A percentile compares a stretch with the other conserved stretches of the same genome.
Conservation (phyloP, 2,113 vertebrate species). For the Campylomormyrus numenius region DNA sequence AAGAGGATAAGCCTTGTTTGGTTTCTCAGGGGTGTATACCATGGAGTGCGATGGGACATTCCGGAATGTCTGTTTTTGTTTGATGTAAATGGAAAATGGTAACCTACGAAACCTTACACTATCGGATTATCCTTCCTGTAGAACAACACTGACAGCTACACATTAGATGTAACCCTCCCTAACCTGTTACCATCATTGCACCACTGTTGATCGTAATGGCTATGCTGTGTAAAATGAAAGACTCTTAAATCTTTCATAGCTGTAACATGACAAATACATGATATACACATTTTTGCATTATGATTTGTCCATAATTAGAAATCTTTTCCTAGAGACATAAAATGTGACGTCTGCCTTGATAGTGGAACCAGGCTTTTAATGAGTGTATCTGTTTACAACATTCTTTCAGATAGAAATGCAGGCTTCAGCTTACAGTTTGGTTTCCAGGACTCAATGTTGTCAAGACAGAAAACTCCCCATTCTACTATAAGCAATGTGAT, state of each 20-base stretch:
- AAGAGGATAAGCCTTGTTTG: not conserved
- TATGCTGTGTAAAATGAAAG: conserved; percentile 25
- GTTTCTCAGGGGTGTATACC: conserved; percentile 12
- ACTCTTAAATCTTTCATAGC: too few relatives aligned
- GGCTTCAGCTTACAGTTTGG: not conserved
- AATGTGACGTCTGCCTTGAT: not conserved
- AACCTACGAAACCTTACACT: conserved; percentile 40
- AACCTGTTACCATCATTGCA: conserved; percentile 43
- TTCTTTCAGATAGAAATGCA: not conserved
- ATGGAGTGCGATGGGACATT: not conserved
- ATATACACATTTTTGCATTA: not conserved
- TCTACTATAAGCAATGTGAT: not conserved
- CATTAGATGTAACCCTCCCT: conserved; percentile 36
- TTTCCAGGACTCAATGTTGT: not conserved
- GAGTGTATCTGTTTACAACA: not conserved
- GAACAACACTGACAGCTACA: conserved; percentile 34
- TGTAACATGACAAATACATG: not conserved
- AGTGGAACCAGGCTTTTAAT: not conserved
- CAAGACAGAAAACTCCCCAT: not conserved
- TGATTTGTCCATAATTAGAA: not conserved
- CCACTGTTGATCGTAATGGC: conserved; percentile 45
- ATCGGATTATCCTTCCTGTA: conserved; percentile 36
- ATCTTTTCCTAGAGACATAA: not conserved
- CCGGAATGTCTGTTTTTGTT: conserved; percentile 27
- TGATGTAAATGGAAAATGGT: conserved; percentile 25